phyloP scores from a whole-genome alignment of 2,888 invertebrate species.

The Serripes groenlandicus region DNA sequence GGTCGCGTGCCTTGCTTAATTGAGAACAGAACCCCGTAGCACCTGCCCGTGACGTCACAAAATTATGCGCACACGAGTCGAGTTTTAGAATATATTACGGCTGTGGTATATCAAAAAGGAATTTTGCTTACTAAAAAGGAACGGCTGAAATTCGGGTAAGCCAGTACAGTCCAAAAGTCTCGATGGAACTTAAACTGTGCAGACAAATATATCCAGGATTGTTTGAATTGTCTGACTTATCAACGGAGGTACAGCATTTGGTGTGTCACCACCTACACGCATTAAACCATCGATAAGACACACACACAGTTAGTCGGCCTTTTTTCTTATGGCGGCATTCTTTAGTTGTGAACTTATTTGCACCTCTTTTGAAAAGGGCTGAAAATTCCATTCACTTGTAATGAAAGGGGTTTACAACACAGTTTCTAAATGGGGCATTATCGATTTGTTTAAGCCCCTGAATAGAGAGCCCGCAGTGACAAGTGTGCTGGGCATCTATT shows the following conservation, averaged over 20 bases:
- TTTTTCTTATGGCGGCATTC: too few relatives aligned
- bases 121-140: too few relatives aligned
- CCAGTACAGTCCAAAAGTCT: not conserved
- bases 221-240: too few relatives aligned
- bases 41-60: slow-evolving; percentile 82
- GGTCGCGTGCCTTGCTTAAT: slow-evolving; percentile 78
- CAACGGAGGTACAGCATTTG: too few relatives aligned
- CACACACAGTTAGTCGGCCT: too few relatives aligned
- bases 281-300: too few relatives aligned
- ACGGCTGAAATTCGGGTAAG: too few relatives aligned
- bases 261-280: too few relatives aligned
- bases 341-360: slow-evolving; percentile 11
- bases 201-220: too few relatives aligned
- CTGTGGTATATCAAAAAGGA: too few relatives aligned
- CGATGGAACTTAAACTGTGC: not conserved
- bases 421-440: not conserved
- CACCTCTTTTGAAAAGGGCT: slow-evolving; percentile 10
- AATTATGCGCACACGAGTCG: slow-evolving; percentile 62
- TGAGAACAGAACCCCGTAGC: slow-evolving; percentile 61
- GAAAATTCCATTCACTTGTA: slow-evolving; percentile 7
- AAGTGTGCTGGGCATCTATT: slow-evolving; percentile 27
- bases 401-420: not conserved
- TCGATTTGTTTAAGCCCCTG: slow-evolving; percentile 23
- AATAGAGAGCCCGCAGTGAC: slow-evolving; percentile 33
- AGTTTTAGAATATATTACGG: not conserved